Evolutionary conservation across 2,888 invertebrate species (phyloP).

Genomic region (Drosophila putrida): DNA sequence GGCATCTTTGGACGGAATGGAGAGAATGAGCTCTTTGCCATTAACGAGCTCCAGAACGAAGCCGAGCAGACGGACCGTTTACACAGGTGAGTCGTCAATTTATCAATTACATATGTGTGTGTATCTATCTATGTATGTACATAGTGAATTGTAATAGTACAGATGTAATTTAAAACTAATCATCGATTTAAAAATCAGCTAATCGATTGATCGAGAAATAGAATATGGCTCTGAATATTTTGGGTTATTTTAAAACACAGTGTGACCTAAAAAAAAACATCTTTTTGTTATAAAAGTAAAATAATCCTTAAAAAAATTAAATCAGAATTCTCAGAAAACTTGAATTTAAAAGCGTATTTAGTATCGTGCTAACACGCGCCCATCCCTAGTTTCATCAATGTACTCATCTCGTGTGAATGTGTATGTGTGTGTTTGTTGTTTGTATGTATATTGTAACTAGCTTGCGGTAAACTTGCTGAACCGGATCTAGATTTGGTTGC

Average conservation of each 20-base stretch:
- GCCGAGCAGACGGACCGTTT: slow-evolving; percentile 96
- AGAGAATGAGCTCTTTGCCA: slow-evolving; percentile 95
- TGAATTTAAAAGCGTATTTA: not conserved
- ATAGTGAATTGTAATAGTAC: not conserved
- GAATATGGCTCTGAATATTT: too few species aligned
- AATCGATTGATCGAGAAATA: too few species aligned
- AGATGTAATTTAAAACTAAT: too few species aligned
- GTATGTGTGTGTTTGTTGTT: slow-evolving; percentile 24
- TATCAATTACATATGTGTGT: not conserved
- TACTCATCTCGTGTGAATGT: slow-evolving; percentile 43
- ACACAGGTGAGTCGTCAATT: slow-evolving; percentile 89
- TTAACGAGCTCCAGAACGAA: slow-evolving; percentile 93
- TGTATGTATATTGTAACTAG: slow-evolving; percentile 65
- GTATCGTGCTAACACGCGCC: slow-evolving; percentile 26
- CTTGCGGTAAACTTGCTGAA: slow-evolving; percentile 81
- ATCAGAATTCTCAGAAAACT: not conserved
- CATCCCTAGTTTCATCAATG: slow-evolving; percentile 49
- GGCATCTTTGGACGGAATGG: slow-evolving; percentile 97
- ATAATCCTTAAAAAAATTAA: too few species aligned
- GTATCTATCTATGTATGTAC: not conserved
- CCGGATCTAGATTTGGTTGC: slow-evolving; percentile 80
- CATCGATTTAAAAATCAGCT: too few species aligned
- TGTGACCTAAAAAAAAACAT: too few species aligned
- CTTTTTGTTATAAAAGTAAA: too few species aligned
- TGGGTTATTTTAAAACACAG: not conserved